These are phyloP conservation scores for Ascaphus truei DNA, from an alignment of 2,113 vertebrate species.

Conservation along the genomic window DNA sequence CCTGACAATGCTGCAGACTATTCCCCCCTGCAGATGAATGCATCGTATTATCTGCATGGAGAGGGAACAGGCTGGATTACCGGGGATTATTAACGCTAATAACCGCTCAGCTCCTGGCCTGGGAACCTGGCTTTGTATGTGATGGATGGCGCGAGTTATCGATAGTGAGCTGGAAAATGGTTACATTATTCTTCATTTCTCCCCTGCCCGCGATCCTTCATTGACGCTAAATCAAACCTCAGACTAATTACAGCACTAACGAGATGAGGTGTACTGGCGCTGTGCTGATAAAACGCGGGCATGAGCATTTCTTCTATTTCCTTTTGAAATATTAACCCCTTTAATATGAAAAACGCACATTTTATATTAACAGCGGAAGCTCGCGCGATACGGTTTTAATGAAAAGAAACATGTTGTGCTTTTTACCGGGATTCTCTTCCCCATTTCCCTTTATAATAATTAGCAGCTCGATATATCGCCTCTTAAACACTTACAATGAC, in stretches of 20 bases:
- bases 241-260: slow-evolving; percentile 33
- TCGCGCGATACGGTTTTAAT: too few species aligned
- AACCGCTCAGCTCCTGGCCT: neutral
- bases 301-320: too few species aligned
- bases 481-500: too few species aligned
- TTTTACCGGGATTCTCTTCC: too few species aligned
- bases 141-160: slow-evolving; percentile 50
- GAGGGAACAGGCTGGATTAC: slow-evolving; percentile 25
- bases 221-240: slow-evolving; percentile 26
- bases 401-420: too few species aligned
- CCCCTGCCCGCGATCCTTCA: slow-evolving; percentile 32
- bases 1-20: slow-evolving; percentile 14
- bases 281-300: neutral
- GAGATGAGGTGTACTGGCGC: neutral
- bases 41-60: slow-evolving; percentile 12
- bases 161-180: slow-evolving; percentile 44
- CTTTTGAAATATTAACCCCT: neutral
- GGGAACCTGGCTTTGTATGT: slow-evolving; percentile 5
- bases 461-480: too few species aligned
- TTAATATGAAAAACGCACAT: too few species aligned
- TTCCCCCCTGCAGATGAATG: slow-evolving; percentile 30
- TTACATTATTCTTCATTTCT: slow-evolving; percentile 55
- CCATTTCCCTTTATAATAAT: too few species aligned
- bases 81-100: slow-evolving; percentile 19
- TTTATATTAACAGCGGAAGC: too few species aligned